phyloP scores from a whole-genome alignment of 1,140 invertebrate genomes.

The Euura lappo region DNA sequence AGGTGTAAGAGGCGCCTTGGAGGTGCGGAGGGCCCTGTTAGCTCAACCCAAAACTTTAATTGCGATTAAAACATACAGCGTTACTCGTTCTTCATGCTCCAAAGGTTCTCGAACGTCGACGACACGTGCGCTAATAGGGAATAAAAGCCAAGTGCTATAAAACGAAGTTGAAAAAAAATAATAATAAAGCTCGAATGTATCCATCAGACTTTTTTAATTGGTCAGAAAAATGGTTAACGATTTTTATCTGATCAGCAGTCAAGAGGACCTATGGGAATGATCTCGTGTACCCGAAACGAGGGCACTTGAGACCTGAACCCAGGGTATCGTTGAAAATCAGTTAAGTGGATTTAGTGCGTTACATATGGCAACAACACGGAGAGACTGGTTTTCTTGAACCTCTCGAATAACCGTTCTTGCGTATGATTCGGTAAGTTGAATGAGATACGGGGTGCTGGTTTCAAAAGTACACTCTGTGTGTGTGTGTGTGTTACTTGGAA shows the following conservation, averaged over 20 bases:
- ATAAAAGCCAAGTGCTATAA: neutral
- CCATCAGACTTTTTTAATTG: neutral
- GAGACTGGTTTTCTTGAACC: neutral
- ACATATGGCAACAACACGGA: neutral
- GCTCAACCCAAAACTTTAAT: constrained; percentile 1
- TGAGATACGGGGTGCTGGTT: no score
- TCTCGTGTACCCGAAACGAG: neutral
- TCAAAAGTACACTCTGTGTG: no score
- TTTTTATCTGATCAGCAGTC: neutral
- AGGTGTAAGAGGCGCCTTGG: neutral
- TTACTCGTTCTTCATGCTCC: neutral
- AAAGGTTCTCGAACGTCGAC: neutral
- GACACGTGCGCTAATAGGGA: neutral
- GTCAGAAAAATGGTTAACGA: neutral
- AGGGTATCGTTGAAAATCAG: constrained; percentile 4
- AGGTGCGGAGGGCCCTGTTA: neutral
- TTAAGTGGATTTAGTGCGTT: constrained; percentile 7
- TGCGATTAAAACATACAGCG: constrained; percentile 1
- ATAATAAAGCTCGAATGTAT: neutral
- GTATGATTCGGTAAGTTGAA: neutral
- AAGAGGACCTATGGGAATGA: neutral
- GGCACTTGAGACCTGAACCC: neutral
- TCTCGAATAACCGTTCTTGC: neutral
- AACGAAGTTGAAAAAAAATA: no score
- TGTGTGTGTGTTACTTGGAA: no score